Evolutionary conservation across 2,797 vertebrate species (phyloP), one percentile per base, ranked within the genome.

Genomic region (Tokudaia tokunoshimensis): DNA sequence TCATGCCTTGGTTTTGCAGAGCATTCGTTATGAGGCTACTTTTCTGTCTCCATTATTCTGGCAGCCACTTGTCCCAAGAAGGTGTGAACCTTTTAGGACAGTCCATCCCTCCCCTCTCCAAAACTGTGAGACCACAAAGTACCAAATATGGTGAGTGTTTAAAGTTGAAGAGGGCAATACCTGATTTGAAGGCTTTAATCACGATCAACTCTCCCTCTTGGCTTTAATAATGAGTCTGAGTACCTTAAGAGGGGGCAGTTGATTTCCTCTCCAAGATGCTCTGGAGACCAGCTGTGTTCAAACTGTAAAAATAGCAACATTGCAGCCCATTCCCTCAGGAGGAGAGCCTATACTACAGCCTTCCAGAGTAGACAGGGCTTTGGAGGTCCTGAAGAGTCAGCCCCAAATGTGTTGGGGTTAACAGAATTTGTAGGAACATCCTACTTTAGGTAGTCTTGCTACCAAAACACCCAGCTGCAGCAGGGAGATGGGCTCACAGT

Each of bases 161-260:
- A 55, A 41, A 70, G 87, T 29, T 72, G 9, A 31, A 84, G 90
- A 80, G 31, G 52, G 72, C 20, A 55, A 57, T 72, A 83, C 86
- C 17, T 85, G 65, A 47, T 61, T 78, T 92, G 89, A 93, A 95
- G 92, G 65, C 92, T 95, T 92, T 88, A 82, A 81, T 74, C 61
- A 92, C 57, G 59, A 70, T 92, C 89, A 65, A 19, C 85, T 83
- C 57, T 65, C 92, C 55, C 70, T 95, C 79, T 89, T 85, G 94
- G 52, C 52, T 89, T 96, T 95, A 92, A 85, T 92, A 89, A 90
- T 83, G 76, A 97, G 92, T 91, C 96, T 91, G 12, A 83, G 91
- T 87, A 65, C 89, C 59, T 81, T 97, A 80, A 85, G 85, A 83
- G 90, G 61, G 89, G 82, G 78, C 61, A 3, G 11, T 79, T 94